A percentile compares a stretch with the other conserved stretches of the same genome.
Conservation (phyloP, 1,140 invertebrate genomes). For the Aphidius gifuensis region DNA sequence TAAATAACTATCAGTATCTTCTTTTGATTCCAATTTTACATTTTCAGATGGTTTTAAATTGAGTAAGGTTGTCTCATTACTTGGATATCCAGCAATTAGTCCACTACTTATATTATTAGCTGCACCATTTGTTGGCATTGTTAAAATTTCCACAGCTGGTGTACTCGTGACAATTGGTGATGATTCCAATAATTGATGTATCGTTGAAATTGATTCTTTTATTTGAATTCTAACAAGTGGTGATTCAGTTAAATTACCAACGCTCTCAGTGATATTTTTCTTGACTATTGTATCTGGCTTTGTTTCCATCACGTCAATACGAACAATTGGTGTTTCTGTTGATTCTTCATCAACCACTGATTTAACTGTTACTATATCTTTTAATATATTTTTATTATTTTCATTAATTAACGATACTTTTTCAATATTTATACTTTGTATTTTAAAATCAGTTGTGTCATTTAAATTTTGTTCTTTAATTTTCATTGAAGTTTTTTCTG, state of each 20-base stretch:
- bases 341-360: slow-evolving; percentile 22
- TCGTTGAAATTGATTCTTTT: slow-evolving; percentile 35
- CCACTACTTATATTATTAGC: slow-evolving; percentile 40
- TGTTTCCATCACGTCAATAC: slow-evolving; percentile 32
- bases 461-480: not conserved
- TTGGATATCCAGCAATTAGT: slow-evolving; percentile 40
- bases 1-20: not conserved
- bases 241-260: slow-evolving; percentile 33
- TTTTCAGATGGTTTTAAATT: not conserved
- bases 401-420: not conserved
- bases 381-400: not conserved
- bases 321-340: slow-evolving; percentile 35
- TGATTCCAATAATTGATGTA: slow-evolving; percentile 40
- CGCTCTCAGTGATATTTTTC: not conserved
- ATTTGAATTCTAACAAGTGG: slow-evolving; percentile 41
- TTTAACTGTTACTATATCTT: slow-evolving; percentile 8
- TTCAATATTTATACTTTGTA: not conserved
- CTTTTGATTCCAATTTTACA: not conserved
- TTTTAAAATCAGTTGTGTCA: not conserved
- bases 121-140: slow-evolving; percentile 28
- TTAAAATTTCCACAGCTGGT: slow-evolving; percentile 28
- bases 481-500: not conserved
- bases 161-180: slow-evolving; percentile 17
- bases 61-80: not conserved
- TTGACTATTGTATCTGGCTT: slow-evolving; percentile 13